Evolutionary conservation across 2,113 vertebrate species (phyloP).

Genomic region (Coregonus clupeaformis): DNA sequence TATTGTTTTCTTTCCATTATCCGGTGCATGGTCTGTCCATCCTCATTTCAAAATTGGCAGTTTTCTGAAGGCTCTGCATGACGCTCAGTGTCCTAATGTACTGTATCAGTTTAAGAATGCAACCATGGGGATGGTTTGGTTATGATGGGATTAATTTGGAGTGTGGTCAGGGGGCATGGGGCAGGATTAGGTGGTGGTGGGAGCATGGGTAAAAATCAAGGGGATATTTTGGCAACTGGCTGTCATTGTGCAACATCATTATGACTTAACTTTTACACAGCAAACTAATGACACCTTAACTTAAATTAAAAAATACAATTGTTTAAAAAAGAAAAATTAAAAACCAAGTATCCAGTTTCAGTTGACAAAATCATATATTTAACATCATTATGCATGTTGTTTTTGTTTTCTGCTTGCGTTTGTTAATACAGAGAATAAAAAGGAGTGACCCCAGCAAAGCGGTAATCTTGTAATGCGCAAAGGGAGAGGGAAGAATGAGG

Average conservation of each 20-base stretch:
- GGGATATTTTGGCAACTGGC: conserved; percentile 49
- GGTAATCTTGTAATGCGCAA: conserved; percentile 42
- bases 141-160: neutral
- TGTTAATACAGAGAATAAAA: conserved; percentile 44
- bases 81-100: conserved; percentile 34
- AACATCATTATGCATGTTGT: conserved; percentile 42
- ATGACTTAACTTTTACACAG: conserved; percentile 54
- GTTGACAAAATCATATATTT: conserved; percentile 42
- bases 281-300: conserved; percentile 76
- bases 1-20: neutral
- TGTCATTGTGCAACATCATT: conserved; percentile 68
- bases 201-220: conserved; percentile 25
- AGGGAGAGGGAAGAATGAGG: conserved; percentile 27
- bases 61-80: conserved; percentile 36
- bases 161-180: conserved; percentile 16
- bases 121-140: neutral
- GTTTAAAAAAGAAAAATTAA: conserved; percentile 44
- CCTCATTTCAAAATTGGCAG: conserved; percentile 46
- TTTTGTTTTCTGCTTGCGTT: conserved; percentile 39
- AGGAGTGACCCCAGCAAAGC: conserved; percentile 35
- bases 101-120: conserved; percentile 6
- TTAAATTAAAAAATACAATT: conserved; percentile 84
- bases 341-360: conserved; percentile 68
- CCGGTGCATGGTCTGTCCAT: conserved; percentile 22
- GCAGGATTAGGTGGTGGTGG: conserved; percentile 22